A percentile compares a stretch with the other conserved stretches of the same genome.
These are phyloP conservation scores for Myoxocephalus aenaeus DNA, from an alignment of 2,797 vertebrate species.

Conservation along the genomic window DNA sequence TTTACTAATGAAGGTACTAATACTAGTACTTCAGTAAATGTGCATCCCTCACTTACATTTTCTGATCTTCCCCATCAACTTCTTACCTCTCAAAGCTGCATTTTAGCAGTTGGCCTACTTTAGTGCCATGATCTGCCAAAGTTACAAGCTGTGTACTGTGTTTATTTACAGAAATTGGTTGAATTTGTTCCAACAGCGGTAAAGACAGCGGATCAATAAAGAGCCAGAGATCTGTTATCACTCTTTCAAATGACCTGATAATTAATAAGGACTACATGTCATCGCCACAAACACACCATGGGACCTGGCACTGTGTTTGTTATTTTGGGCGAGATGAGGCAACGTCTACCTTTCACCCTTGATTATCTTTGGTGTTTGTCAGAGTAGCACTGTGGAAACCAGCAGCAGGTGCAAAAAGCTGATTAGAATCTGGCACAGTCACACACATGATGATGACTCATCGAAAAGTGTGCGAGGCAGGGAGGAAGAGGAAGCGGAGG, in stretches of 20 bases:
- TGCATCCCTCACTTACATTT: not conserved
- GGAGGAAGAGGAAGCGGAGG: constrained; percentile 65
- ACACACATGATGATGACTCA: constrained; percentile 73
- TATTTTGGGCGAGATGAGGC: constrained; percentile 35
- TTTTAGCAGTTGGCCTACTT: not conserved
- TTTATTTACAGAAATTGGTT: not conserved
- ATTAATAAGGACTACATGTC: constrained; percentile 45
- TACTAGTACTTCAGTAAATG: not conserved
- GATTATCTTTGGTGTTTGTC: constrained; percentile 72
- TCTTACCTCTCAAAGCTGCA: not conserved
- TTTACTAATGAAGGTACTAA: not conserved
- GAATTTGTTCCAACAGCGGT: not conserved
- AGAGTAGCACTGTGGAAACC: constrained; percentile 49
- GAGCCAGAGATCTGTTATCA: constrained; percentile 22
- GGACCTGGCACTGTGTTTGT: constrained; percentile 32
- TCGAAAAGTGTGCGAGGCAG: constrained; percentile 43
- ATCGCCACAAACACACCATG: constrained; percentile 26
- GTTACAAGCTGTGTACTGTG: not conserved
- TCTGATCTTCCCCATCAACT: not conserved
- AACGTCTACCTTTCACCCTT: constrained; percentile 61
- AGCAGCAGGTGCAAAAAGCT: constrained; percentile 70
- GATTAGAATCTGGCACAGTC: constrained; percentile 75
- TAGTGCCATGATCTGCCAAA: not conserved
- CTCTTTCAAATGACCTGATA: constrained; percentile 44
- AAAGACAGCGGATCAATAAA: constrained; percentile 18